Base-by-base conservation (phyloP, 2,888 invertebrate genomes). In the Homarus gammarus region DNA sequence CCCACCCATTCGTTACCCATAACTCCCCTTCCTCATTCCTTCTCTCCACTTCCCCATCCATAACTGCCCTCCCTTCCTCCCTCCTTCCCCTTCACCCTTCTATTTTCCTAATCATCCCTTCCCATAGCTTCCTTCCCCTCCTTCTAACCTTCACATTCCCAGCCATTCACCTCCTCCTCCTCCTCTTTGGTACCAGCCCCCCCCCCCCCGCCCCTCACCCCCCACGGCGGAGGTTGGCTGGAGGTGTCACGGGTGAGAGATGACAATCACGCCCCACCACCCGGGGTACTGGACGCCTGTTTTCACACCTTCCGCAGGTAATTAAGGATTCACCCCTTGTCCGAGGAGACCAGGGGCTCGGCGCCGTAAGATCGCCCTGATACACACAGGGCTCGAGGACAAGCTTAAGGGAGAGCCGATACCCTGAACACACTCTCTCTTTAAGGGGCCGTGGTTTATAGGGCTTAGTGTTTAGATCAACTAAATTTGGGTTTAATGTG, bases 241-340 rank as follows among this genome's bases (percentile, higher is more conserved):
- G 36, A 81, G 87, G 82, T 87, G 82, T 82, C 87, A 87, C 75
- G 75, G 78, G 75, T 75, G 82, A 87, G 77, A 82, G 82, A 87
- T 82, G 82, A 40, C 87, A 87, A 87, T 82, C 87, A 87, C 87
- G 82, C 64, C 75, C 44, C 75, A 51, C 82, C 87, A 51, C 87
- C 87, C 81, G 68, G 49, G 82, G 82, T 64, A 36, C 72, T 22
- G 49, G 75, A 87, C 77, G 82, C 73, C 87, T 87, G 87, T 87
- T 87, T 87, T 87, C 87, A 87, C 87, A 87, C 87, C 87, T 87
- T 82, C 82, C 82, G 44, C 82, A 49, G 87, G 73, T 82, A 87
- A 87, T 82, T 87, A 82, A 70, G 82, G 87, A 87, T 87, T 87
- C 87, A 87, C 82, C 87, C 87, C 82, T 87, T 87, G 82, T 87